Conservation (phyloP, 2,888 invertebrate genomes). For the Tenthredo distinguenda region DNA sequence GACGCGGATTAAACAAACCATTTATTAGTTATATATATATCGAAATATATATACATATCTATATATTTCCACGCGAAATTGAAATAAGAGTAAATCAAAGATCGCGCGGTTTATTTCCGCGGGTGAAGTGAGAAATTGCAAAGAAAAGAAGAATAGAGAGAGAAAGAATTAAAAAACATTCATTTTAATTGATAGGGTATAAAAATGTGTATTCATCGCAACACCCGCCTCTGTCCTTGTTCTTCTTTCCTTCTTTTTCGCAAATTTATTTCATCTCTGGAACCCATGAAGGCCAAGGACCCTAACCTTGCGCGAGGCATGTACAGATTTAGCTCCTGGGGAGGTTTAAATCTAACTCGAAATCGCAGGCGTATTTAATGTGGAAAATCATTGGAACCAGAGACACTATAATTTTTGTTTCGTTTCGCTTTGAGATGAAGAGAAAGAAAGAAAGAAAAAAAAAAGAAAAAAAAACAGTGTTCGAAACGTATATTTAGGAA, state of each 20-base stretch:
- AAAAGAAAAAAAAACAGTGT: background rate
- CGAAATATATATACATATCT: background rate
- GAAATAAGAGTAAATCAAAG: background rate
- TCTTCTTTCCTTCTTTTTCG: background rate
- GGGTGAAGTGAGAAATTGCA: background rate
- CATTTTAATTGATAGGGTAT: background rate
- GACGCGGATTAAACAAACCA: conserved; percentile 15
- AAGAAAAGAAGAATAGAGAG: background rate
- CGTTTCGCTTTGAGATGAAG: background rate
- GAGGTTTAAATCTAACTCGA: background rate
- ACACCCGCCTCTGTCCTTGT: background rate
- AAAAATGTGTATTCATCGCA: background rate
- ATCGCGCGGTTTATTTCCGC: background rate
- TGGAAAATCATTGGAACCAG: background rate
- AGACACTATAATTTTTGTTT: background rate
- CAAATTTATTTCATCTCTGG: background rate
- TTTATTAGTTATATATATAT: background rate
- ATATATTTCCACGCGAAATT: background rate
- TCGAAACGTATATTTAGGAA: conserved; percentile 36
- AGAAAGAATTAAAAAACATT: background rate
- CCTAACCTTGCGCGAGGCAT: background rate
- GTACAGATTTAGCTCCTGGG: background rate
- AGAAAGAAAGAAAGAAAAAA: background rate
- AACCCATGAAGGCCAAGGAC: background rate
- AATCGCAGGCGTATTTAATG: background rate